Evolutionary conservation across 2,113 vertebrate species (phyloP).

Genomic region (Callospermophilus lateralis): DNA sequence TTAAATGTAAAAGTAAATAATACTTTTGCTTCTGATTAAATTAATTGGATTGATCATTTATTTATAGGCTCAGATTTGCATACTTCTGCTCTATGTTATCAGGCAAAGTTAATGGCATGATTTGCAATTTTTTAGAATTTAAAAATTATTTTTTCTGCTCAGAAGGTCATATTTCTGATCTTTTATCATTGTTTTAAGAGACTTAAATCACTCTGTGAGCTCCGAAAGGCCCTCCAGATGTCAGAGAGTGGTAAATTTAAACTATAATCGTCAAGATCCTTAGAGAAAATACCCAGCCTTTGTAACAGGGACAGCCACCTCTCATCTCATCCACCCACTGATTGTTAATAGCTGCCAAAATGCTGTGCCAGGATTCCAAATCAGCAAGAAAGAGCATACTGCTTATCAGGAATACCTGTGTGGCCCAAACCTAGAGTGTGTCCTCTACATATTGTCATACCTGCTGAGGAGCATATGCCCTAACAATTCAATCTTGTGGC

Average conservation of each 20-base stretch:
- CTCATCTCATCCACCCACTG: background rate
- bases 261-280: background rate
- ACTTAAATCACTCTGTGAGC: background rate
- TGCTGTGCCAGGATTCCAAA: background rate
- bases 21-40: background rate
- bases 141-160: background rate
- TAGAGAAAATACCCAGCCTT: slow-evolving; percentile 27
- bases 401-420: background rate
- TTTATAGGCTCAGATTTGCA: background rate
- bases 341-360: background rate
- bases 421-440: background rate
- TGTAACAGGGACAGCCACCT: background rate
- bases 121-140: slow-evolving; percentile 12
- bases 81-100: background rate
- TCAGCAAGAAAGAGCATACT: background rate
- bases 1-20: slow-evolving; percentile 36
- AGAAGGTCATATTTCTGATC: background rate
- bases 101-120: background rate
- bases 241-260: background rate
- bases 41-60: background rate
- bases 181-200: background rate
- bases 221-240: background rate
- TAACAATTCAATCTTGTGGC: background rate
- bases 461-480: background rate
- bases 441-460: background rate